Conservation (phyloP, 2,113 vertebrate species). For the Ornithorhynchus anatinus region DNA sequence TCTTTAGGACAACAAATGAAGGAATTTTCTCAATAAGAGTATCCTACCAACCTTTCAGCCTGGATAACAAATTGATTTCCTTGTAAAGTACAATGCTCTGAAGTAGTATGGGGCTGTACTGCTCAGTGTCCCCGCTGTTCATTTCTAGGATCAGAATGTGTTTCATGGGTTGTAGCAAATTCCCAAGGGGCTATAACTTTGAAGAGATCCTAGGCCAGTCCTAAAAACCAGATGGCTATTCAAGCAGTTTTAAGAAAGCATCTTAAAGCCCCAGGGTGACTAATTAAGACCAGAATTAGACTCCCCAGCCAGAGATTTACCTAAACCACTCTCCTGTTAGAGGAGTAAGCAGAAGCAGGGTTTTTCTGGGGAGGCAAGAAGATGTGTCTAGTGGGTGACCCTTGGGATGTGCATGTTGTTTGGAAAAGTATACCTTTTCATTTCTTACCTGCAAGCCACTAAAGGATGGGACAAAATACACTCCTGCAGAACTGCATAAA, state of each 20-base stretch:
- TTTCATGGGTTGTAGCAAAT: no score
- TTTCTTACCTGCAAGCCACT: conserved; percentile 88
- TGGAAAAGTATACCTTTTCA: neutral
- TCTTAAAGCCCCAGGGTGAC: neutral
- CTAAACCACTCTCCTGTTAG: neutral
- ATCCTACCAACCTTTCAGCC: no score
- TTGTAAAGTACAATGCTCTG: no score
- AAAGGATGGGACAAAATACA: conserved; percentile 94
- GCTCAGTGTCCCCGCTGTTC: no score
- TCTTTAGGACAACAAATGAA: no score
- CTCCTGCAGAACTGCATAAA: conserved; percentile 85
- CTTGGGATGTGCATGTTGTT: neutral
- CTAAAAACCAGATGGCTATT: neutral
- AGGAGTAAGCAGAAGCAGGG: neutral
- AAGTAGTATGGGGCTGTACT: no score
- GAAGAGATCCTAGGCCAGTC: neutral
- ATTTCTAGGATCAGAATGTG: no score
- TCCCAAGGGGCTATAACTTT: neutral
- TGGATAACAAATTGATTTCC: no score
- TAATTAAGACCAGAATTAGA: neutral
- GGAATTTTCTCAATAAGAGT: no score
- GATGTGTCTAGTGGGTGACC: neutral
- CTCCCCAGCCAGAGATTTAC: neutral
- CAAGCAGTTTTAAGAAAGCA: neutral
- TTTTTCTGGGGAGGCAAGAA: neutral